A percentile compares a stretch with the other conserved stretches of the same genome.
These are phyloP conservation scores for Laticauda colubrina DNA, from an alignment of 2,113 vertebrate species.

Conservation along the genomic window DNA sequence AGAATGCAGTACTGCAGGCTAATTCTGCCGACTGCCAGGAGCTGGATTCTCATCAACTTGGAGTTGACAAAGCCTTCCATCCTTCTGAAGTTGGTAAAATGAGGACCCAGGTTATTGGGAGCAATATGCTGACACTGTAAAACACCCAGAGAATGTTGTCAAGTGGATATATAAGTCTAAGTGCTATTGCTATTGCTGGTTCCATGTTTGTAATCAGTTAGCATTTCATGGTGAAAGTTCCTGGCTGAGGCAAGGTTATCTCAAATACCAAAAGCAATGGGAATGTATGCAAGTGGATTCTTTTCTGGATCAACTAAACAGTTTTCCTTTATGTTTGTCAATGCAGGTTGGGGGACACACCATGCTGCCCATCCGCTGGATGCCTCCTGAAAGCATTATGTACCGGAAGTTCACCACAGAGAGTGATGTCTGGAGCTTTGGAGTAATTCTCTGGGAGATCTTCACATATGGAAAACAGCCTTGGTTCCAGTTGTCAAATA, in stretches of 20 bases:
- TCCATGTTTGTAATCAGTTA: not conserved
- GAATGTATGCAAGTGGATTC: no score
- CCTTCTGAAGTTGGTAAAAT: no score
- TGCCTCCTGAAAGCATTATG: constrained; percentile 99
- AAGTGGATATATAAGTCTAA: not conserved
- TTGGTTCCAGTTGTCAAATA: constrained; percentile 98
- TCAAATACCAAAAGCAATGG: not conserved
- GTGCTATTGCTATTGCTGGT: not conserved
- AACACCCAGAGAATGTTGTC: no score
- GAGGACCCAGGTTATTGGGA: no score
- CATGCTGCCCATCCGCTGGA: constrained; percentile 98
- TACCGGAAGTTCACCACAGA: constrained; percentile 98
- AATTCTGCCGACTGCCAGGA: no score
- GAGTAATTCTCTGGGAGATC: constrained; percentile 98
- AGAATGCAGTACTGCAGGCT: no score
- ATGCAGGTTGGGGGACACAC: constrained; percentile 95
- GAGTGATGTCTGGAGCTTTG: constrained; percentile 97
- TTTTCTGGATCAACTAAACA: not conserved
- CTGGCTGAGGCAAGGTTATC: not conserved
- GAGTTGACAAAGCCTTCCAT: no score
- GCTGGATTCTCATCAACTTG: no score
- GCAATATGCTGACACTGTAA: no score
- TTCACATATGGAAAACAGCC: constrained; percentile 98
- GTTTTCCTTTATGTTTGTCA: constrained; percentile 29
- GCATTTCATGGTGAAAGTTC: not conserved